Base-by-base conservation (phyloP, 2,888 invertebrate genomes). In the Tetanocera ferruginea region DNA sequence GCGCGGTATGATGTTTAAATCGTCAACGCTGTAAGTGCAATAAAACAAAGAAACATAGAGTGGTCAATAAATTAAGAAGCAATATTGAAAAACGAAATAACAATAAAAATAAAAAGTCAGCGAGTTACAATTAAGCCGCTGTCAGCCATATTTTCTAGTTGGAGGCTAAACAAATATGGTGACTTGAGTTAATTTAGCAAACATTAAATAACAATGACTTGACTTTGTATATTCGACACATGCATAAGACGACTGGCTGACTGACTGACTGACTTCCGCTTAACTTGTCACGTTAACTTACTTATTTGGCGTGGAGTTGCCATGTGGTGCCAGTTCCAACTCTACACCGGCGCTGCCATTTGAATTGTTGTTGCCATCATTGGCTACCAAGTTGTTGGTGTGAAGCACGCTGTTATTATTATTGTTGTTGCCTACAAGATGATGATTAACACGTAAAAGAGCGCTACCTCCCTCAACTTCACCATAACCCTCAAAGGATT, bases 401-500 rank as follows among this genome's bases (percentile, higher is more conserved):
- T 60, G 60, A 9, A n/a, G 55, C 14, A 72, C 6, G 25, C 37
- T 72, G 55, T 51, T 77, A 57, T 77, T 81, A 51, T 31, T 80
- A 23, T 37, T 80, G 69, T 25, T 82, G 25, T 28, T 23, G 49
- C 37, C n/a, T 49, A 57, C 34, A 25, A 71, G 67, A 69, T 66
- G 78, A 55, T 11, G 75, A 67, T 14, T 83, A 77, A 78, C 80
- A 76, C 76, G 78, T 76, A 76, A 82, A 64, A 79, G 78, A 52
- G 71, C 70, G 37, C 83, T 81, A 69, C 79, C 81, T 60, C 83
- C 84, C 74, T 86, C 93, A 77, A 91, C 92, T 87, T 94, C 94
- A 1, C 94, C 95, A 85, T 93, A 94, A 89, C 95, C 95, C 88
- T 95, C 95, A 90, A 94, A 95, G 89, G 94, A 95, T 88, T 95